Conservation (phyloP, 2,888 invertebrate species). For the Parascotia fuliginaria region DNA sequence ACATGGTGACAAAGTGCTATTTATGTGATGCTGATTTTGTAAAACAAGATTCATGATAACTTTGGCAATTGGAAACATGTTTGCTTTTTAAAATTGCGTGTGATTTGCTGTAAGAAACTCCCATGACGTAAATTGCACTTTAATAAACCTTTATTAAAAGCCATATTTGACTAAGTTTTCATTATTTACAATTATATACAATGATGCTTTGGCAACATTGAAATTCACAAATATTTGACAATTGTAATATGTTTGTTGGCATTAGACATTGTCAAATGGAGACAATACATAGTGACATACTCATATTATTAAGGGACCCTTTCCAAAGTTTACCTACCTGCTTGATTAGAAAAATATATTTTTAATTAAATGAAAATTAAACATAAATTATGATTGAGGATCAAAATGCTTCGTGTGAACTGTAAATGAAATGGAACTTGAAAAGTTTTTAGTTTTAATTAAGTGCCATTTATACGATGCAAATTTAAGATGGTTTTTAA, state of each 20-base stretch:
- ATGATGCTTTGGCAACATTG: neutral
- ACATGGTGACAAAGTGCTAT: no score
- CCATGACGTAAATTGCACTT: neutral
- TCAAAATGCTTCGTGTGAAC: slow-evolving; percentile 11
- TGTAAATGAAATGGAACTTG: slow-evolving; percentile 31
- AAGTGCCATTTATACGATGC: neutral
- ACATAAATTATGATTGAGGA: slow-evolving; percentile 20
- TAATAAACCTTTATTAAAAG: neutral
- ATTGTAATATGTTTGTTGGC: slow-evolving; percentile 10
- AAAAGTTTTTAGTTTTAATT: slow-evolving; percentile 35
- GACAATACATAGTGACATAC: slow-evolving; percentile 16
- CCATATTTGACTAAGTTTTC: neutral
- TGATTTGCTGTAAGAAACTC: neutral
- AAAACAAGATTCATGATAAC: no score
- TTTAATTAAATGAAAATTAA: slow-evolving; percentile 25
- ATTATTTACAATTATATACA: neutral
- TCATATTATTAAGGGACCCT: slow-evolving; percentile 28
- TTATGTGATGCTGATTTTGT: no score
- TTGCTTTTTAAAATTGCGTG: neutral
- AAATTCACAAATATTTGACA: neutral
- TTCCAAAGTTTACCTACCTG: slow-evolving; percentile 29
- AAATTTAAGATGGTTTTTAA: neutral
- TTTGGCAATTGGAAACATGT: no score
- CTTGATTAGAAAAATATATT: slow-evolving; percentile 20
- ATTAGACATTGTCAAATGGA: slow-evolving; percentile 2